phyloP scores from a whole-genome alignment of 2,888 invertebrate genomes.

The Chrysolina haemoptera region DNA sequence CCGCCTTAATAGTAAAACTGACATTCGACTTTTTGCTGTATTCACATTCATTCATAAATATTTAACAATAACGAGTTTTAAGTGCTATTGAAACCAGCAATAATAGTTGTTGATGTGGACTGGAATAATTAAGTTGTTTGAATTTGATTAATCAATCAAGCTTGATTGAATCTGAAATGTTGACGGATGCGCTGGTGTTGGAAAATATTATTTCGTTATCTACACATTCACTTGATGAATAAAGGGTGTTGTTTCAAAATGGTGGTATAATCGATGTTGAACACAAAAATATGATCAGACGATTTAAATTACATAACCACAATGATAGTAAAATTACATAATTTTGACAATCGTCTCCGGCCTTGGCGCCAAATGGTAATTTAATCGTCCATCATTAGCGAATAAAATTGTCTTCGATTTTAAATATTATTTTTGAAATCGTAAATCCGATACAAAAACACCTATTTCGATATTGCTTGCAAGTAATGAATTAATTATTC shows the following conservation, averaged over 20 bases:
- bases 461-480: neutral
- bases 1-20: slow-evolving; percentile 54
- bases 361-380: too few relatives aligned
- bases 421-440: too few relatives aligned
- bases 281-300: too few relatives aligned
- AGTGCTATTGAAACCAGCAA: slow-evolving; percentile 4
- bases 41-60: slow-evolving; percentile 50
- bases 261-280: too few relatives aligned
- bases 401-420: too few relatives aligned
- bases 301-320: too few relatives aligned
- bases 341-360: too few relatives aligned
- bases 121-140: slow-evolving; percentile 12
- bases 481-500: neutral
- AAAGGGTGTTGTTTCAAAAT: too few relatives aligned
- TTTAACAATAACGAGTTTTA: slow-evolving; percentile 34
- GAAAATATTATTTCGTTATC: neutral
- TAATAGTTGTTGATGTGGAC: slow-evolving; percentile 19
- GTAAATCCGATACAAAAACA: too few relatives aligned
- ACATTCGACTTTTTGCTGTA: slow-evolving; percentile 44
- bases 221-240: too few relatives aligned
- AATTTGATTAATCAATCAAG: neutral
- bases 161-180: neutral
- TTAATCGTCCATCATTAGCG: too few relatives aligned
- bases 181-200: neutral
- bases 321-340: too few relatives aligned